Base-by-base conservation (phyloP, 2,797 vertebrate species). In the Eleutherodactylus coqui region DNA sequence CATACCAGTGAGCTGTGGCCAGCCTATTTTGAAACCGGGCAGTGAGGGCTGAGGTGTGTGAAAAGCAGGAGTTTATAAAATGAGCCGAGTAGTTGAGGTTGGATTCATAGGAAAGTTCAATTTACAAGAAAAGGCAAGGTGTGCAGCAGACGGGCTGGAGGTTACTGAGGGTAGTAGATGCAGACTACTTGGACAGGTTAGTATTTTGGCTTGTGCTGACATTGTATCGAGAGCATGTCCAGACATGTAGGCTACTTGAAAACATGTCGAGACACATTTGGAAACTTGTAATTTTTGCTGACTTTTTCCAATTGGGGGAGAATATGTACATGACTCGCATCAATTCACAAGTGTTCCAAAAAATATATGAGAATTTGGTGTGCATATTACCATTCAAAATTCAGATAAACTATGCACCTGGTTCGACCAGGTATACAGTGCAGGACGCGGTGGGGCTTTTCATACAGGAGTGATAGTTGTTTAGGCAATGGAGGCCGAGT, bases 1-100 rank as follows among this genome's bases (percentile, higher is more conserved):
- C 60, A 29, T 36, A 29, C 60, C 17, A n/a, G 43, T 51, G 80
- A 79, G 51, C 75, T 70, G 62, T 29, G 60, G 64, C 60, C 60
- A 36, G 27, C 45, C 58, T 62, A 77, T 45, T 62, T 84, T 84
- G 64, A 67, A 21, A 58, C 27, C 27, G 58, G 73, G 36, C 47
- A 83, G 73, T 69, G 72, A 82, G 72, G 55, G 11, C 21, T 34
- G 70, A 83, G 51, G 76, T 72, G 47, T 38, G 34, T 19, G 19
- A 36, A n/a, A 80, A 58, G 38, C 27, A 32, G 55, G 55, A 67
- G 27, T 24, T 79, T 70, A 53, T 70, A 53, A 69, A 58, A 41
- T 82, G 67, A 72, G 32, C 75, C 14, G 16, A 36, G 32, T n/a
- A 6, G 32, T 36, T 1, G 19, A 0, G 4, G 6, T 16, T 76